phyloP scores from a whole-genome alignment of 1,140 invertebrate genomes.

The Drosophila paulistorum region DNA sequence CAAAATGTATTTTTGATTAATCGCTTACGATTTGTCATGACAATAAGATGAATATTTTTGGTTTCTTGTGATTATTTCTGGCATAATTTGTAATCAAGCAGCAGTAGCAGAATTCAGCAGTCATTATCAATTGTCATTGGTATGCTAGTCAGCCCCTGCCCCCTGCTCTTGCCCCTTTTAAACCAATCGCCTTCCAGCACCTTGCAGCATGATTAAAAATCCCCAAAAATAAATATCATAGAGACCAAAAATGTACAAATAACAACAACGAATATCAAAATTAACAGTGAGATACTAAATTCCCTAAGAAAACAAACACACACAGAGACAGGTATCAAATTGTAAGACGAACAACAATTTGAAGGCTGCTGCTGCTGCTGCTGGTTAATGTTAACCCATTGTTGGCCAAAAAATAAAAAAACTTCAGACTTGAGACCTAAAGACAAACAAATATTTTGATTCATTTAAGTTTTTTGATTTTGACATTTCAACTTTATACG shows the following conservation, averaged over 20 bases:
- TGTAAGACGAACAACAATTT: slow-evolving; percentile 43
- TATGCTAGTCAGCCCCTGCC: not conserved
- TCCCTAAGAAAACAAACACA: slow-evolving; percentile 54
- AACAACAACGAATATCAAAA: slow-evolving; percentile 39
- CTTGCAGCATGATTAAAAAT: slow-evolving; percentile 22
- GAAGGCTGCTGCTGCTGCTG: slow-evolving; percentile 55
- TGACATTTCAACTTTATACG: slow-evolving; percentile 7
- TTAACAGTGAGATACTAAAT: slow-evolving; percentile 66
- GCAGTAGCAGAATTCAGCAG: slow-evolving; percentile 4
- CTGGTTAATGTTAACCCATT: slow-evolving; percentile 59
- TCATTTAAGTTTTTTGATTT: slow-evolving; percentile 8
- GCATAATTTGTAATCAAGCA: slow-evolving; percentile 36
- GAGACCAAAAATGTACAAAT: not conserved
- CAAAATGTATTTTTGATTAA: slow-evolving; percentile 15
- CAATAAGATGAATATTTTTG: slow-evolving; percentile 12
- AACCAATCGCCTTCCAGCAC: not conserved
- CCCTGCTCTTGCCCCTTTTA: no score
- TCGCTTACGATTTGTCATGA: slow-evolving; percentile 1
- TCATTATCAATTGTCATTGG: slow-evolving; percentile 53
- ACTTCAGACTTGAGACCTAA: slow-evolving; percentile 17
- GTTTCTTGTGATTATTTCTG: slow-evolving; percentile 19
- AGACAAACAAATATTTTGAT: slow-evolving; percentile 37
- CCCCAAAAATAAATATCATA: slow-evolving; percentile 27
- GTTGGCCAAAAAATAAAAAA: slow-evolving; percentile 39
- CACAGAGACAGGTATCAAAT: not conserved